These are phyloP conservation scores for Cariama cristata DNA, from an alignment of 2,113 vertebrate genomes.

Conservation along the genomic window DNA sequence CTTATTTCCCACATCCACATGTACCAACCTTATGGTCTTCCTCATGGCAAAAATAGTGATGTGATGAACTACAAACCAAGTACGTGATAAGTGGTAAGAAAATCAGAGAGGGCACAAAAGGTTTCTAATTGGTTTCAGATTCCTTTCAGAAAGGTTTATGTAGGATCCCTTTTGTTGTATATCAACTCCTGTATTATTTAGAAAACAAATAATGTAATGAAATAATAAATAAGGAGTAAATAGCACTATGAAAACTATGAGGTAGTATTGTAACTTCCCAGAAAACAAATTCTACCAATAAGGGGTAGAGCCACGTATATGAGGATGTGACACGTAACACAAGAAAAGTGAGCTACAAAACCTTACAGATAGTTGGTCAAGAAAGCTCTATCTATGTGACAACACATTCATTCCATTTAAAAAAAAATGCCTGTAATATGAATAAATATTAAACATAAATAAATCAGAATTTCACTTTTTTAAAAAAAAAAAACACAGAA, in stretches of 20 bases:
- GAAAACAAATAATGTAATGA: neutral
- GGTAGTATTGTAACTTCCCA: neutral
- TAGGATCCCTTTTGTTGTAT: neutral
- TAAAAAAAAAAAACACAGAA: neutral
- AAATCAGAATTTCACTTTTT: neutral
- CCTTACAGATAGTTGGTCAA: neutral
- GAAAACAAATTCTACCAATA: neutral
- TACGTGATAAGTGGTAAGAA: neutral
- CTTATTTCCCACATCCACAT: neutral
- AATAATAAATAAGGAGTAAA: neutral
- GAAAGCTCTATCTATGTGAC: neutral
- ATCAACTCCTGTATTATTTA: neutral
- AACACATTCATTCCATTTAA: neutral
- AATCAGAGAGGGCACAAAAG: neutral
- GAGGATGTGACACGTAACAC: neutral
- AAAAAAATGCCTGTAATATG: neutral
- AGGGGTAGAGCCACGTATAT: neutral
- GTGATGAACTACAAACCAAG: neutral
- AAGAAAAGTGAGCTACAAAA: neutral
- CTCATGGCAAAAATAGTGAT: neutral
- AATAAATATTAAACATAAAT: neutral
- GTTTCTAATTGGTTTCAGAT: neutral
- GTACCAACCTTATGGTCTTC: neutral
- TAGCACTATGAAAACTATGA: neutral
- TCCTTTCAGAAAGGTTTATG: neutral